Evolutionary conservation across 2,113 vertebrate species (phyloP), one percentile per base, ranked within the genome.

Genomic region (Ictalurus furcatus): DNA sequence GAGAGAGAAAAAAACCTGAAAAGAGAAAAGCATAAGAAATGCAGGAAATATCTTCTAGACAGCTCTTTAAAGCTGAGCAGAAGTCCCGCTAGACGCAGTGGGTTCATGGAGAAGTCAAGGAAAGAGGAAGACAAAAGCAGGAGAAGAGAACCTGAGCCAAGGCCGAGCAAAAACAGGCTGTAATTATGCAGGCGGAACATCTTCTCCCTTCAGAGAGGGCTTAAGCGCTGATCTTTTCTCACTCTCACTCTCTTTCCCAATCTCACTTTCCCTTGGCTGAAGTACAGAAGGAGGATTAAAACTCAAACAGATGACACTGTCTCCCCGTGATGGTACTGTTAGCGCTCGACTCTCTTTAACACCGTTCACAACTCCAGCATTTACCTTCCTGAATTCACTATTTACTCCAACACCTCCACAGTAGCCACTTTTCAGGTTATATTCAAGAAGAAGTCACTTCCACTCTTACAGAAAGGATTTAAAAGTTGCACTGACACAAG

Each of bases 51-150:
- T 81, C 65, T 80, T 56, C 54, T n/a, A n/a, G n/a, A 78, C 74
- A 19, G 61, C 56, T 88, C 81, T 88, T 69, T 52, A n/a, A 90
- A 69, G 85, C 54, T 44, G 54, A 30, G 85, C 48, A 40, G 61
- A n/a, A 23, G 69, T 83, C 84, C 88, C 59, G 21, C 84, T 40
- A 65, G 92, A 88, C 67, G 28, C 28, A 9, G 71, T 52, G 92
- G 90, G 95, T 96, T 95, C 94, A 96, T 73, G 79, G 73, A 91
- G 91, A 93, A 93, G 95, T 95, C 94, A 95, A 88, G 91, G 79
- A 84, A 92, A 85, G 82, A 83, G 59, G 52, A 76, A 85, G 87
- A 91, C 80, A 89, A 90, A 87, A 86, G 84, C 65, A 73, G 76
- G 85, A 84, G 61, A 87, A 86, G 89, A n/a, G 80, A 89, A 74